Percentiles rank a stretch among this genome's conserved stretches.
These are phyloP conservation scores for Boulengeromyrus knoepffleri DNA, from an alignment of 2,113 vertebrate species.

Conservation along the genomic window DNA sequence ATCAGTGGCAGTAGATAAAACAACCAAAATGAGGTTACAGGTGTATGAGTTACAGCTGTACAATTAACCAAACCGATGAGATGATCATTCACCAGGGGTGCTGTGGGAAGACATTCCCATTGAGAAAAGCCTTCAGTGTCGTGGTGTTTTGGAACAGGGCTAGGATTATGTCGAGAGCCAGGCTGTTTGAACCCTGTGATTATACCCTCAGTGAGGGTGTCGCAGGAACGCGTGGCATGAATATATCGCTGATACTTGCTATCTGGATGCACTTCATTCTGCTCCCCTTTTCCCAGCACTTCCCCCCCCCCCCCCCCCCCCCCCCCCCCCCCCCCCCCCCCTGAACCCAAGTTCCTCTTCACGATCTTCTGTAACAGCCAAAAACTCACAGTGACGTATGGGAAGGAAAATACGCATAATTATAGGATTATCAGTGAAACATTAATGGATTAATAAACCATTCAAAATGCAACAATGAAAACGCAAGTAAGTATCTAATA, in stretches of 20 bases:
- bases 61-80: not conserved
- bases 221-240: conserved; percentile 10
- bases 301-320: not conserved
- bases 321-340: not conserved
- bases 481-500: conserved; percentile 34
- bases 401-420: conserved; percentile 37
- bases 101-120: not conserved
- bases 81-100: not conserved
- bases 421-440: conserved; percentile 32
- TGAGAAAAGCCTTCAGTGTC: not conserved
- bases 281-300: not conserved
- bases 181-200: conserved; percentile 34
- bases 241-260: conserved; percentile 11
- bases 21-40: not conserved
- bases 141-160: conserved; percentile 35
- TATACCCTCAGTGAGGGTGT: conserved; percentile 36
- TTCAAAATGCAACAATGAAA: conserved; percentile 27
- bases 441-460: conserved; percentile 26
- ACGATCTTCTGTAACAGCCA: conserved; percentile 18
- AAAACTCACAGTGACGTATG: conserved; percentile 18
- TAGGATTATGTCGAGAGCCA: conserved; percentile 38
- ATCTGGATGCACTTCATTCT: not conserved
- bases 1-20: not conserved
- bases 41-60: not conserved
- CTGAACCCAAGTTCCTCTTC: conserved; percentile 17